Conservation (phyloP, 2,113 vertebrate species). For the Salvelinus sp. region DNA sequence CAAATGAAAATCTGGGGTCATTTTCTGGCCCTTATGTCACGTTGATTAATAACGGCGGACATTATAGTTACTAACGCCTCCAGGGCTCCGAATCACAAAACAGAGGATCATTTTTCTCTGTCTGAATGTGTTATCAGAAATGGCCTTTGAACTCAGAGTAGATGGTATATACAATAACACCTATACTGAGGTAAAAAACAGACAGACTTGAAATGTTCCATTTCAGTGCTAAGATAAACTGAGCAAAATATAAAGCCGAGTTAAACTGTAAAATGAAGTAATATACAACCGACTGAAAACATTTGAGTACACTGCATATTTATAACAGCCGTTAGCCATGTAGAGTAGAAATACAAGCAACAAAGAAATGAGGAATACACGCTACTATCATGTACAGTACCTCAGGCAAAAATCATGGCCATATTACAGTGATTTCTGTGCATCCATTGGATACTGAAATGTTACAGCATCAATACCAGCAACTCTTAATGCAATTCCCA, state of each 20-base stretch:
- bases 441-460: neutral
- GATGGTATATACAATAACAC: slow-evolving; percentile 44
- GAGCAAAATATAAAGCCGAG: too few relatives aligned
- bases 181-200: slow-evolving; percentile 3
- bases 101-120: slow-evolving; percentile 73
- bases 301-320: too few relatives aligned
- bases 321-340: too few relatives aligned
- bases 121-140: slow-evolving; percentile 74
- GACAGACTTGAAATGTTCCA: neutral
- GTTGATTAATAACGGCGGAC: slow-evolving; percentile 81
- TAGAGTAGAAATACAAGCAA: neutral
- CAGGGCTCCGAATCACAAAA: slow-evolving; percentile 62
- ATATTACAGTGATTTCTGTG: neutral
- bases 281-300: too few relatives aligned
- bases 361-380: neutral
- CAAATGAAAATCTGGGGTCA: slow-evolving; percentile 71
- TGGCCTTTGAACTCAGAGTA: slow-evolving; percentile 65
- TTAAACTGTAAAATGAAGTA: too few relatives aligned
- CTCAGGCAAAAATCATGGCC: neutral
- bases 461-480: neutral
- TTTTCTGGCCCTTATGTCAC: slow-evolving; percentile 68
- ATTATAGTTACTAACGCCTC: slow-evolving; percentile 70
- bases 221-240: too few relatives aligned
- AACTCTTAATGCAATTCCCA: slow-evolving; percentile 24
- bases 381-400: neutral